These are phyloP conservation scores for Sarcophaga caerulescens DNA, from an alignment of 2,888 invertebrate species.

Conservation along the genomic window DNA sequence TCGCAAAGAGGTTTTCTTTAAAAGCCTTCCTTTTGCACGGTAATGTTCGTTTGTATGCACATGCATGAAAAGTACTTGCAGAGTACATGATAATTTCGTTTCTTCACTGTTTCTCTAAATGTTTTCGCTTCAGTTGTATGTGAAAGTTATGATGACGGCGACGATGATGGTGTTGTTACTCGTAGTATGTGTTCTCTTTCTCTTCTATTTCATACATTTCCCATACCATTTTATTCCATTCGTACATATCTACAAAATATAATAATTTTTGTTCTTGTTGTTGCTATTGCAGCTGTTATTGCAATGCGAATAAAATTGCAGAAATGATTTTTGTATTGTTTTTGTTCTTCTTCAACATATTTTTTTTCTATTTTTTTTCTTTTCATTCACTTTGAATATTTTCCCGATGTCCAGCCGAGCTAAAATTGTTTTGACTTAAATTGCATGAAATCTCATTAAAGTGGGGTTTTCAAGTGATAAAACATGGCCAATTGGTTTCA, in stretches of 20 bases:
- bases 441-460: constrained; percentile 68
- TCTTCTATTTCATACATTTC: constrained; percentile 30
- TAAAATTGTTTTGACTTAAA: constrained; percentile 68
- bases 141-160: not conserved
- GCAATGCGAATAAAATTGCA: constrained; percentile 45
- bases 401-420: constrained; percentile 61
- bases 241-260: constrained; percentile 20
- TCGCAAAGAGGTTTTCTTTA: not conserved
- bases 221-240: constrained; percentile 53
- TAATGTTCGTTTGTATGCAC: not conserved
- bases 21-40: not conserved
- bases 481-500: constrained; percentile 53
- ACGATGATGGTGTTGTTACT: not conserved
- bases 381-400: constrained; percentile 31
- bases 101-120: constrained; percentile 14
- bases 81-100: constrained; percentile 63
- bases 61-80: constrained; percentile 7
- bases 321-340: constrained; percentile 52
- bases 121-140: not conserved
- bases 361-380: not conserved
- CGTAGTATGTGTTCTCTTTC: constrained; percentile 58
- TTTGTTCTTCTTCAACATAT: not conserved
- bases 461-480: constrained; percentile 62
- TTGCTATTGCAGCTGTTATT: constrained; percentile 42
- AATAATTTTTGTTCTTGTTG: constrained; percentile 28